These are phyloP conservation scores for Hypotaenidia philippensis DNA, from an alignment of 2,797 vertebrate genomes.

Conservation along the genomic window DNA sequence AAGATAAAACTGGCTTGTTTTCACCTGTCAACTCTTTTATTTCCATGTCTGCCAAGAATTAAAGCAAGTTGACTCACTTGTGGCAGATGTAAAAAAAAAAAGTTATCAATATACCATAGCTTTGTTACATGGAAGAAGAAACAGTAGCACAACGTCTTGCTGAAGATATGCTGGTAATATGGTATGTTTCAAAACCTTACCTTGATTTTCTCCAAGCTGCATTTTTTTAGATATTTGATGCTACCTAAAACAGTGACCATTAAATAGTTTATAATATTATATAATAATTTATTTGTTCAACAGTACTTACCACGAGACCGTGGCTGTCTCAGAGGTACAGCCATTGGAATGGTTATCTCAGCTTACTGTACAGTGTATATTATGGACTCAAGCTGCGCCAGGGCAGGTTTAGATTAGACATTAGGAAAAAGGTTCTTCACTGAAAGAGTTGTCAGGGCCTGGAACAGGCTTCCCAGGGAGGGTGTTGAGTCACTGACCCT, in stretches of 20 bases:
- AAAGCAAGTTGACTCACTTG: neutral
- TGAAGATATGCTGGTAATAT: neutral
- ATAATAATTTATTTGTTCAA: neutral
- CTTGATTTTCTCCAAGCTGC: neutral
- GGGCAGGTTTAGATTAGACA: too few species aligned
- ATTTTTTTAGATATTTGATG: neutral
- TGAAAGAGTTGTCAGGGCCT: too few species aligned
- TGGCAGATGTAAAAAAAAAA: neutral
- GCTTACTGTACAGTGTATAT: neutral
- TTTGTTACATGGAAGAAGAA: neutral
- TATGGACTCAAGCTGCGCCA: too few species aligned
- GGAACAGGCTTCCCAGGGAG: too few species aligned
- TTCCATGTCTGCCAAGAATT: neutral
- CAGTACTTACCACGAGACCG: neutral
- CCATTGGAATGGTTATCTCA: neutral
- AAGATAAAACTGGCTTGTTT: neutral
- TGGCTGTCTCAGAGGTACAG: neutral
- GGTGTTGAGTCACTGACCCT: too few species aligned
- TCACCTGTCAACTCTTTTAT: neutral
- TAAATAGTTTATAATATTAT: neutral
- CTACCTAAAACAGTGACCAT: conserved; percentile 12
- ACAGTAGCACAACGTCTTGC: neutral
- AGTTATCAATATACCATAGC: neutral
- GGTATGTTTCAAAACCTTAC: neutral
- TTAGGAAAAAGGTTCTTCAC: too few species aligned